These are phyloP conservation scores for Campoplex nolae DNA, from an alignment of 2,888 invertebrate species.

Conservation along the genomic window DNA sequence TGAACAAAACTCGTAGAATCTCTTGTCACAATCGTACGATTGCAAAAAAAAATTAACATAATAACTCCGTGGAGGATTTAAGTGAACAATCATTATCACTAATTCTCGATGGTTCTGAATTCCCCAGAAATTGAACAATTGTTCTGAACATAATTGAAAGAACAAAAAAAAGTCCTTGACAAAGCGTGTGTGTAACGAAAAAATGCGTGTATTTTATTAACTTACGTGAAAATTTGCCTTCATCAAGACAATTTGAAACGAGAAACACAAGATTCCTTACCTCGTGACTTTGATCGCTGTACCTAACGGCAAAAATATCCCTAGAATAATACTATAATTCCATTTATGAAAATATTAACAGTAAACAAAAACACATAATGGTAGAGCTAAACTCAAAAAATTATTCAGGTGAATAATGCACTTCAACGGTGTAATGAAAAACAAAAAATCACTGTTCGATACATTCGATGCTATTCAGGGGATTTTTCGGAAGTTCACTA, in stretches of 20 bases:
- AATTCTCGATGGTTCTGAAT: slow-evolving; percentile 5
- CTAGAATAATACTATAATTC: background rate
- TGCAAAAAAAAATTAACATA: background rate
- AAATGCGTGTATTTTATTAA: slow-evolving; percentile 10
- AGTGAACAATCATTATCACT: background rate
- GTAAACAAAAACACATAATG: background rate
- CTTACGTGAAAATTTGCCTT: slow-evolving; percentile 3
- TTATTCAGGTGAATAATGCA: background rate
- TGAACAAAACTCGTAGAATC: background rate
- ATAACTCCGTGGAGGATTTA: background rate
- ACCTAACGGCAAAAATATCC: background rate
- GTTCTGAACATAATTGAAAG: background rate
- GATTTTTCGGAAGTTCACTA: background rate
- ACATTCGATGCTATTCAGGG: background rate
- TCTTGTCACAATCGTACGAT: background rate
- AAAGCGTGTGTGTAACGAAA: slow-evolving; percentile 2
- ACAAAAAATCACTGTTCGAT: background rate
- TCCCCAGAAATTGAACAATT: slow-evolving; percentile 1
- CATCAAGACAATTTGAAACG: background rate
- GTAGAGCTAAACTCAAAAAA: background rate
- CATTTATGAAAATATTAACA: slow-evolving; percentile 14
- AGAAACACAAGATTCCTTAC: slow-evolving; percentile 8
- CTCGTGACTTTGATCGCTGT: slow-evolving; percentile 8
- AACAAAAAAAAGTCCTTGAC: slow-evolving; percentile 1
- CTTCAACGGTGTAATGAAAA: background rate